Evolutionary conservation across 2,888 invertebrate genomes (phyloP).

Genomic region (Drosophila borealis): DNA sequence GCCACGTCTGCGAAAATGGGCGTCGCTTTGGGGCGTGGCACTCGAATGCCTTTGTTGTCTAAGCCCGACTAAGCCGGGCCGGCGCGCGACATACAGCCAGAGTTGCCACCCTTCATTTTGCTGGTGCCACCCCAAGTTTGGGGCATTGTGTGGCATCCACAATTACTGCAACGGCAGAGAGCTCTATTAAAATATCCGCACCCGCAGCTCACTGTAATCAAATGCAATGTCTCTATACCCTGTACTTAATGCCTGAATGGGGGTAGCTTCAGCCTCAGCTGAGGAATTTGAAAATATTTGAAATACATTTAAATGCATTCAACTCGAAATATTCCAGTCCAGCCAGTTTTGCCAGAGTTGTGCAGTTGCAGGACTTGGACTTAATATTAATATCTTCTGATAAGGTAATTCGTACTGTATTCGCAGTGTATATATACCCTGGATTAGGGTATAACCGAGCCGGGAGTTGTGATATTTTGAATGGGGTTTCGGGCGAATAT

Average conservation of each 20-base stretch:
- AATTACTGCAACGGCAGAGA: slow-evolving; percentile 26
- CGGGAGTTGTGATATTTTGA: not conserved
- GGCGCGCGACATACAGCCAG: slow-evolving; percentile 3
- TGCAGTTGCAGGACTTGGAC: too few species aligned
- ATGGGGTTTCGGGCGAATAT: not conserved
- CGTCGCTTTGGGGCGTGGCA: slow-evolving; percentile 20
- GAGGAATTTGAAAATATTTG: too few species aligned
- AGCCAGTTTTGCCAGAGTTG: not conserved
- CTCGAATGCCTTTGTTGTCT: slow-evolving; percentile 44
- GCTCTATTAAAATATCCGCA: slow-evolving; percentile 15
- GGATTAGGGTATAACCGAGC: not conserved
- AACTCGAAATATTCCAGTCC: too few species aligned
- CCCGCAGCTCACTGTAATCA: not conserved
- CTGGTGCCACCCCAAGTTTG: slow-evolving; percentile 3
- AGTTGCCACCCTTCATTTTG: slow-evolving; percentile 9
- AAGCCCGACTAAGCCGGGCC: slow-evolving; percentile 50
- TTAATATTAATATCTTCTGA: too few species aligned
- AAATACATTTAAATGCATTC: too few species aligned
- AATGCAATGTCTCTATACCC: not conserved
- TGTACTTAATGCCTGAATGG: not conserved
- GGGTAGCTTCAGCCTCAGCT: too few species aligned
- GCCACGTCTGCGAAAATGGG: slow-evolving; percentile 34
- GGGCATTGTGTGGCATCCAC: slow-evolving; percentile 22
- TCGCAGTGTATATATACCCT: not conserved
- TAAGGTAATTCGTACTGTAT: too few species aligned